Evolutionary conservation across 2,888 invertebrate species (phyloP).

Genomic region (Byasa hedistus): DNA sequence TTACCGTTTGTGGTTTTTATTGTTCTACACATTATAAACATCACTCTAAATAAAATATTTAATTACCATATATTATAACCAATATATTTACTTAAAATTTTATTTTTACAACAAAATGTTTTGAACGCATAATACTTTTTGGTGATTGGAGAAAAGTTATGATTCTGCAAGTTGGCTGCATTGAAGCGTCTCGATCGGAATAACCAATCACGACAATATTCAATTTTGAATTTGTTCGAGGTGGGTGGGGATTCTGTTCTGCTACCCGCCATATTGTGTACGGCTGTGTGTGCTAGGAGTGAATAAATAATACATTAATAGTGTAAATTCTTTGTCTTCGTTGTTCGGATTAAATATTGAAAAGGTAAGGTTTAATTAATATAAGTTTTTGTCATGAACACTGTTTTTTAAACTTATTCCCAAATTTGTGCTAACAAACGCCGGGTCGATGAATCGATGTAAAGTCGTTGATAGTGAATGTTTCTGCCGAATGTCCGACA

Average conservation of each 20-base stretch:
- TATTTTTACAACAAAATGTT: neutral
- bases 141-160: no score
- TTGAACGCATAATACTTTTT: constrained; percentile 27
- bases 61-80: no score
- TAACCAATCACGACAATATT: constrained; percentile 64
- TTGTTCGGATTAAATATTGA: constrained; percentile 67
- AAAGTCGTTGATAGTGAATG: constrained; percentile 32
- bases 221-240: constrained; percentile 70
- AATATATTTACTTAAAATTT: no score
- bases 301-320: constrained; percentile 58
- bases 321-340: constrained; percentile 69
- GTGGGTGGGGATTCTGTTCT: constrained; percentile 74
- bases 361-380: constrained; percentile 64
- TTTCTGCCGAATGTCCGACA: constrained; percentile 29
- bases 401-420: constrained; percentile 21
- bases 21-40: no score
- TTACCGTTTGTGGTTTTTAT: no score
- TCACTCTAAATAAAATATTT: no score
- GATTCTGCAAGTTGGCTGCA: constrained; percentile 45
- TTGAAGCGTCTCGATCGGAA: constrained; percentile 64
- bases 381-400: constrained; percentile 65
- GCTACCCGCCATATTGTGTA: constrained; percentile 80
- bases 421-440: constrained; percentile 34
- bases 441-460: constrained; percentile 43
- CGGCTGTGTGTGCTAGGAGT: constrained; percentile 75